Percentiles rank a stretch among this genome's conserved stretches.
These are phyloP conservation scores for Zonitis immaculata DNA, from an alignment of 2,888 invertebrate genomes.

Conservation along the genomic window DNA sequence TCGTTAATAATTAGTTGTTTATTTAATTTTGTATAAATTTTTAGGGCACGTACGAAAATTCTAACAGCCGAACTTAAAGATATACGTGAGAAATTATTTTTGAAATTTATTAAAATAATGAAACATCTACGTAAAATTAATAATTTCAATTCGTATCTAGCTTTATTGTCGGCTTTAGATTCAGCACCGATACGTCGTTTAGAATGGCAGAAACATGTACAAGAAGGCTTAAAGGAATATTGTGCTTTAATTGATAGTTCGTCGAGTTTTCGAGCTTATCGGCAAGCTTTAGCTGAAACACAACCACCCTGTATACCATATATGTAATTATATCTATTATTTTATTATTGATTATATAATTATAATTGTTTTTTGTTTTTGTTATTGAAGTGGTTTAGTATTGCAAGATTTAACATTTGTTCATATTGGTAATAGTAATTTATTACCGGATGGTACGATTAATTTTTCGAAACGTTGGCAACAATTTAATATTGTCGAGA, in stretches of 20 bases:
- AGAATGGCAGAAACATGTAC: slow-evolving; percentile 90
- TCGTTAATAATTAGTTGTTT: too few relatives aligned
- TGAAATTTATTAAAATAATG: slow-evolving; percentile 98
- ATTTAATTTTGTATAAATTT: too few relatives aligned
- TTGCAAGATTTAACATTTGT: slow-evolving; percentile 99
- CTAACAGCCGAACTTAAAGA: slow-evolving; percentile 93
- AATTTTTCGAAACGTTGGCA: slow-evolving; percentile 99
- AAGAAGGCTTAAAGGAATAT: slow-evolving; percentile 90
- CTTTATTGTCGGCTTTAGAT: slow-evolving; percentile 92
- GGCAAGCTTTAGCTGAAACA: slow-evolving; percentile 89
- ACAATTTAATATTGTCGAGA: slow-evolving; percentile 96
- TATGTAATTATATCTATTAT: slow-evolving; percentile 67
- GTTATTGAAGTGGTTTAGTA: slow-evolving; percentile 96
- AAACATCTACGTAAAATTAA: slow-evolving; percentile 94
- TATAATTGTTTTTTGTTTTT: not conserved
- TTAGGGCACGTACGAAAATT: slow-evolving; percentile 90
- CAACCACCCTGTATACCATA: slow-evolving; percentile 99
- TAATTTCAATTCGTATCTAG: slow-evolving; percentile 98
- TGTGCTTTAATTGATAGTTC: slow-evolving; percentile 95
- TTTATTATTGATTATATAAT: not conserved
- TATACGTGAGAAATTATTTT: slow-evolving; percentile 81
- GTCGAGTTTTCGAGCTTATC: slow-evolving; percentile 96
- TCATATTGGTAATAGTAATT: slow-evolving; percentile 93
- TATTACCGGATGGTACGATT: slow-evolving; percentile 77
- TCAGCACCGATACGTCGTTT: slow-evolving; percentile 90